Base-by-base conservation (phyloP, 1,140 invertebrate genomes). In the Trigoniulus corallinus region DNA sequence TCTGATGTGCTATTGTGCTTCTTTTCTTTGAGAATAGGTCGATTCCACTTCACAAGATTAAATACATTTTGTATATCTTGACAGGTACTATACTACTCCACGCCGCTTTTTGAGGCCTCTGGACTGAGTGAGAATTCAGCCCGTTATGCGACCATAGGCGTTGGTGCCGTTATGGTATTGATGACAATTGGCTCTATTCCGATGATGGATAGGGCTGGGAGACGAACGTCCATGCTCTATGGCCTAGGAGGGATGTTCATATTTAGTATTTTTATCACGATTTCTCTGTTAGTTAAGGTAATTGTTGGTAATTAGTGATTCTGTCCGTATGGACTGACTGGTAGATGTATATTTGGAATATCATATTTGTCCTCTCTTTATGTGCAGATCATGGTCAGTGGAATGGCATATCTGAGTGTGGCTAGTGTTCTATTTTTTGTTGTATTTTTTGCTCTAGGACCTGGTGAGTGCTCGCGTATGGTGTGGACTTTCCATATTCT, bases 41-140 rank as follows among this genome's bases (percentile, higher is more conserved):
- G 23, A 10, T 44, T 51, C 13, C 24, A 37, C 50, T 20, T 51
- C 24, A 20, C 39, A 47, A 24, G 26, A 47, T 18, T 15, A 50
- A 18, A 47, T 26, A 2, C 3, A 50, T 26, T 3, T 26, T 29
- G 18, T 34, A 23, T 29, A 20, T 27, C 2, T 27, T 46, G 50
- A n/a, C 68, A 92, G 87, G 88, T 96, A 57, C 91, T 97, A 69
- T 96, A 95, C 71, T 98, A 96, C 71, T 97, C 93, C 22, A 92
- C 87, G 37, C 81, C 74, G 57, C 76, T 97, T 55, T 97, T 96
- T 64, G 81, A 77, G 57, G 83, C 77, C 58, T 88, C 91, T 40
- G 91, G 91, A 44, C 69, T 97, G 56, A 78, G 80, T 22, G 79
- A 86, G 47, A 80, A 65, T 2, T 54, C 62, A 21, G 71, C 74